These are phyloP conservation scores for Decapterus maruadsi DNA, from an alignment of 2,797 vertebrate genomes.

Conservation along the genomic window DNA sequence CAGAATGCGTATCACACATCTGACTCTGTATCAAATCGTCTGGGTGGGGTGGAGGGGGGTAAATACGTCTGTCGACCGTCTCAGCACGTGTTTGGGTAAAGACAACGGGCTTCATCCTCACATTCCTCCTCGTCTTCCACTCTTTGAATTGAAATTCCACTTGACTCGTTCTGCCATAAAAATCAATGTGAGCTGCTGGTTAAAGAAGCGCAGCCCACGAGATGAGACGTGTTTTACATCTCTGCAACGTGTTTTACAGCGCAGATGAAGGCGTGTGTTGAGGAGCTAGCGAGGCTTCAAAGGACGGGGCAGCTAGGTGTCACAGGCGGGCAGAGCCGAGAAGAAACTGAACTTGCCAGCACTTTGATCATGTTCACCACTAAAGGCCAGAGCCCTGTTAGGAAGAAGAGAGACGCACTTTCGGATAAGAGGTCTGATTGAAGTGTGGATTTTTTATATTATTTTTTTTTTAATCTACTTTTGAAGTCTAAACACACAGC, in stretches of 20 bases:
- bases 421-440: constrained; percentile 55
- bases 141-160: constrained; percentile 31
- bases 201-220: constrained; percentile 50
- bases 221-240: constrained; percentile 71
- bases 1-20: neutral
- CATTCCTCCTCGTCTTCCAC: constrained; percentile 20
- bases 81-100: constrained; percentile 20
- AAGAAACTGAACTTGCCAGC: constrained; percentile 68
- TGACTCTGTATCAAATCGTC: neutral
- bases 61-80: neutral
- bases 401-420: constrained; percentile 48
- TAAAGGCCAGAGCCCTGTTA: constrained; percentile 54
- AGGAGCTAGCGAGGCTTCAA: constrained; percentile 68
- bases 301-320: constrained; percentile 67
- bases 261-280: constrained; percentile 55
- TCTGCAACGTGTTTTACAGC: constrained; percentile 64
- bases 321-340: constrained; percentile 57
- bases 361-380: constrained; percentile 73
- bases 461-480: constrained; percentile 19
- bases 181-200: constrained; percentile 58
- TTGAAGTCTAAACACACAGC: constrained; percentile 36
- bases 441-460: constrained; percentile 22
- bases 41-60: neutral
- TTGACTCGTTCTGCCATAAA: constrained; percentile 39
- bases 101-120: constrained; percentile 2